Conservation (phyloP, 2,888 invertebrate genomes). For the Stegophylla sp. region DNA sequence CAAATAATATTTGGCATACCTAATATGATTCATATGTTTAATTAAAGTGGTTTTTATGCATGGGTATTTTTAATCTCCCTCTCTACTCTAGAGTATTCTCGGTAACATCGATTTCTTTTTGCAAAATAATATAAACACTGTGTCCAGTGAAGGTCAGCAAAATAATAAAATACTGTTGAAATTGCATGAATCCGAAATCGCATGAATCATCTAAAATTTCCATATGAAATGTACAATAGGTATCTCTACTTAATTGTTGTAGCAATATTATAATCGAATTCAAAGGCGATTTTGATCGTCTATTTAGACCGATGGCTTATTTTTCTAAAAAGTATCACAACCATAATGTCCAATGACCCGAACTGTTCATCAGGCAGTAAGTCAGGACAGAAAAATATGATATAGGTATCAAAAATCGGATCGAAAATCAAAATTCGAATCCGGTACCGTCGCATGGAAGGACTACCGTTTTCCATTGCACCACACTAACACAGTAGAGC, state of each 20-base stretch:
- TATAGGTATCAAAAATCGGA: too few relatives aligned
- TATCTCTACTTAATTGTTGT: neutral
- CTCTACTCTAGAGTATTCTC: neutral
- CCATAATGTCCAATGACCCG: too few relatives aligned
- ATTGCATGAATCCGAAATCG: neutral
- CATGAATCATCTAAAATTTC: neutral
- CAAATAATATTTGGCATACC: constrained; percentile 9
- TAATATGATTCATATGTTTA: neutral
- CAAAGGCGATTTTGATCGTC: neutral
- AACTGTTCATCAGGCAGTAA: too few relatives aligned
- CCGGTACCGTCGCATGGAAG: too few relatives aligned
- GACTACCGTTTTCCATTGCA: too few relatives aligned
- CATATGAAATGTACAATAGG: neutral
- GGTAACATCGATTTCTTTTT: constrained; percentile 14
- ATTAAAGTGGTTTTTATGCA: constrained; percentile 6
- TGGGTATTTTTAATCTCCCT: neutral
- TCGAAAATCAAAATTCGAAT: too few relatives aligned
- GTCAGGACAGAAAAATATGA: too few relatives aligned
- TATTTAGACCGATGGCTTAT: too few relatives aligned
- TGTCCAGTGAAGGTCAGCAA: neutral
- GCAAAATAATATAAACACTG: neutral
- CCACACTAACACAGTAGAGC: too few relatives aligned
- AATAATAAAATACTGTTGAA: neutral
- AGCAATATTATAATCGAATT: neutral
- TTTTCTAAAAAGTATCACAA: too few relatives aligned